A percentile compares a stretch with the other conserved stretches of the same genome.
Conservation (phyloP, 2,797 vertebrate genomes). For the Myotis myotis region DNA sequence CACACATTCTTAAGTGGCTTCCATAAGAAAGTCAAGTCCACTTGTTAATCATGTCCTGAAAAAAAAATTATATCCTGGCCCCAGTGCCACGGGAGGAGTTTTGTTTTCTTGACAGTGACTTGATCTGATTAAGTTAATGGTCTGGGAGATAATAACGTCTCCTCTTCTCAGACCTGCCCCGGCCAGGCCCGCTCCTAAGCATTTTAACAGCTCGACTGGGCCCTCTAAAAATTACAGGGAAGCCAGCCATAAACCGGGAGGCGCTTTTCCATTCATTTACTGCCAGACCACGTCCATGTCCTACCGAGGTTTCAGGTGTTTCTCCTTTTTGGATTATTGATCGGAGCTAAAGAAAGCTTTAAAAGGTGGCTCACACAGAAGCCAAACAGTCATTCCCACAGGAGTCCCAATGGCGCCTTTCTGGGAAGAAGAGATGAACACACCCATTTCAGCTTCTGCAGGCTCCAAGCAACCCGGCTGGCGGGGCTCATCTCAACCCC, state of each 20-base stretch:
- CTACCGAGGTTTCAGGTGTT: neutral
- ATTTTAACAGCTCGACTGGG: constrained; percentile 15
- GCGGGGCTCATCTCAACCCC: neutral
- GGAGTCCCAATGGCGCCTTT: neutral
- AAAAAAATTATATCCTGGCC: neutral
- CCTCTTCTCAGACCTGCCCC: neutral
- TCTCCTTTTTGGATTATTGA: constrained; percentile 32
- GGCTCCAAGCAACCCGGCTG: neutral
- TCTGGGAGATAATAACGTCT: neutral
- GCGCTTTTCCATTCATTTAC: neutral
- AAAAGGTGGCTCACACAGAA: neutral
- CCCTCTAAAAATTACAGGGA: constrained; percentile 16
- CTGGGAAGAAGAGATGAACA: constrained; percentile 2
- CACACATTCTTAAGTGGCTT: neutral
- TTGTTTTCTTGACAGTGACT: neutral
- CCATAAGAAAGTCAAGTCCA: neutral
- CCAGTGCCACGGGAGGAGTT: neutral
- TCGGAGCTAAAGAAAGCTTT: constrained; percentile 34
- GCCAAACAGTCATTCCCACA: neutral
- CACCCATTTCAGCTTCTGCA: neutral
- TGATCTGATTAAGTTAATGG: neutral
- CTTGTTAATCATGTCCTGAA: neutral
- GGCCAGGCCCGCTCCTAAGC: neutral
- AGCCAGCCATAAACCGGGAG: neutral
- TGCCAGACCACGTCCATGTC: neutral